Base-by-base conservation (phyloP, 2,797 vertebrate genomes). In the Mastacembelus armatus region DNA sequence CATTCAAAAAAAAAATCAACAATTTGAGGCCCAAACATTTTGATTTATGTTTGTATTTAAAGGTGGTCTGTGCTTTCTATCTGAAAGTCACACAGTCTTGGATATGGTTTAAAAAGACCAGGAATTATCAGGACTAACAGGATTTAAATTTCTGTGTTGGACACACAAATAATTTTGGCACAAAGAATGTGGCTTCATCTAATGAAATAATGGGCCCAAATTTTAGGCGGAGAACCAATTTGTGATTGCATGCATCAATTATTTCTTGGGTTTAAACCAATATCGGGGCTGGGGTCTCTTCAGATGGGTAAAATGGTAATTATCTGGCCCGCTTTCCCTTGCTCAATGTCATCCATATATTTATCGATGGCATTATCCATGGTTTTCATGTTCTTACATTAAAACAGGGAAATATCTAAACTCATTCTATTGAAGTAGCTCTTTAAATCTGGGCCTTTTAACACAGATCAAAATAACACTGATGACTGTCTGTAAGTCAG, bases 231-330 rank as follows among this genome's bases (percentile, higher is more conserved):
- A 77, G 89, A 92, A 94, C 92, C 93, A 94, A 92, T 94, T 93
- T 93, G 90, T 89, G 91, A 92, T 93, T 93, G 92, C 92, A 93
- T 86, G 92, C 92, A 93, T 92, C 92, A 94, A 93, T 93, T 93
- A 93, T 91, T 92, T 89, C 72, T 90, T 93, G 91, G 91, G 90
- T 85, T 92, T 91, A 86, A 88, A 92, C 92, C 91, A 94, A 88
- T 91, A 88, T 90, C 84, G 71, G 85, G 83, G 81, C 87, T 77
- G 78, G 84, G 89, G 88, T 85, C 82, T 83, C 85, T 86, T 92
- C 81, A 85, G 85, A 91, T 89, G 86, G 88, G 74, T 88, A 83
- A 73, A 90, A 90, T 91, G 84, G 81, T 91, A 91, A 92, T 91
- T 91, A 91, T 91, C 88, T 91, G 85, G 84, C 81, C 67, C 68